Evolutionary conservation across 2,888 invertebrate species (phyloP), one percentile per base, ranked within the genome.

Genomic region (Spodoptera littoralis): DNA sequence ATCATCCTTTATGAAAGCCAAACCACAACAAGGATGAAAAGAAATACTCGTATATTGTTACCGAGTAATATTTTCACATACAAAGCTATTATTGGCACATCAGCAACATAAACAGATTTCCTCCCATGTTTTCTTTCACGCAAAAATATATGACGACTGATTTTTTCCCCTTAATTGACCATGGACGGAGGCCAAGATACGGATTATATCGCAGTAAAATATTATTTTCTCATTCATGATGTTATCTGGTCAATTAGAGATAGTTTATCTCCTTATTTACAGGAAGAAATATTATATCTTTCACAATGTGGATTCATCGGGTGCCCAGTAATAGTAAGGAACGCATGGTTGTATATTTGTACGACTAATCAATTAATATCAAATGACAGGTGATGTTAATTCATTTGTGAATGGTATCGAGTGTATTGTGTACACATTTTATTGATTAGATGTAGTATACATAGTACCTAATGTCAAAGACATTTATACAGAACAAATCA

Each of bases 221-320:
- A 62, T 70, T 63, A 73, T 70, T 66, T 59, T 65, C 11, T 60
- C 47, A 69, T 69, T 73, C 36, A 70, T 65, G 50, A 44, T 52
- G 46, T 62, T 79, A 67, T 69, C 42, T 63, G 61, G 58, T 60
- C 62, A 69, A 68, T 73, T 77, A 77, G 43, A 65, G 42, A 63
- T 24, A 58, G 45, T 65, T 79, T 70, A 65, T 70, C 11, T 60
- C 42, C 18, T 77, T 80, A 64, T 74, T 78, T 78, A 56, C 80
- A 80, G 78, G 71, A 64, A 62, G 70, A 49, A 68, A 27, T 45
- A 65, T 44, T 18, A 62, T 65, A 73, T 60, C 46, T 65, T 48
- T 11, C 71, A 80, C 43, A 57, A 78, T 78, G 78, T 80, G 78
- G 78, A 71, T 78, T 8, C 78, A 80, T 45, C 77, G 78, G 12